Evolutionary conservation across 92 coral and sea anemone genomes (phyloP).

Genomic region (Parazoanthus swiftii): DNA sequence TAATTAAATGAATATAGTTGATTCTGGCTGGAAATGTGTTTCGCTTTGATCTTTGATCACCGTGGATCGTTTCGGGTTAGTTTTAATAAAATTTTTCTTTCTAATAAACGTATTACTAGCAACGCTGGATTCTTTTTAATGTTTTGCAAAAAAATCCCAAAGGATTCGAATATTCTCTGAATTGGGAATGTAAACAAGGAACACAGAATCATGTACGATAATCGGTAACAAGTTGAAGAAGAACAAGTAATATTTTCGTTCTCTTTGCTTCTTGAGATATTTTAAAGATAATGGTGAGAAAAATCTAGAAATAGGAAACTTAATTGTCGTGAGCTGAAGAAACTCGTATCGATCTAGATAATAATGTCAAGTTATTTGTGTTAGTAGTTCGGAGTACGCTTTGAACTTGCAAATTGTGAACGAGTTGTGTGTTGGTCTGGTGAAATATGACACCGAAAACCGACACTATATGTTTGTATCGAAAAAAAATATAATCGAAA

Average conservation of each 20-base stretch:
- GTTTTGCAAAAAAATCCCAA: not conserved
- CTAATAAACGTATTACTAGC: not conserved
- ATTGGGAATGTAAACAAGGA: conserved; percentile 28
- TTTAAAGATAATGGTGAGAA: not conserved
- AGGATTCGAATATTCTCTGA: not conserved
- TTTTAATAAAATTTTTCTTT: not conserved
- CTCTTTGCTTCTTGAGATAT: not conserved
- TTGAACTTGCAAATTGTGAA: not conserved
- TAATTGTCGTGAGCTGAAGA: not conserved
- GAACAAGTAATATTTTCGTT: not conserved
- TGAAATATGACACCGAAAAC: not conserved
- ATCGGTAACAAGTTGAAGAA: not conserved
- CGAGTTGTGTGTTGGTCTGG: not conserved
- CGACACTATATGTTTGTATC: not conserved
- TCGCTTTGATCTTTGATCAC: conserved; percentile 20
- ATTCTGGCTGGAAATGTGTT: not conserved
- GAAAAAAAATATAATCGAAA: not conserved
- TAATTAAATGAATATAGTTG: conserved; percentile 33
- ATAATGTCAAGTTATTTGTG: not conserved
- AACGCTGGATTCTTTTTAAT: not conserved
- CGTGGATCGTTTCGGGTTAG: not conserved
- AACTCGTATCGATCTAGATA: not conserved
- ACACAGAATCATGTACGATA: not conserved
- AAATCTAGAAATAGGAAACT: not conserved
- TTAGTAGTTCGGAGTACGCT: not conserved